Evolutionary conservation across 2,797 vertebrate species (phyloP).

Genomic region (Phataginus tricuspis): DNA sequence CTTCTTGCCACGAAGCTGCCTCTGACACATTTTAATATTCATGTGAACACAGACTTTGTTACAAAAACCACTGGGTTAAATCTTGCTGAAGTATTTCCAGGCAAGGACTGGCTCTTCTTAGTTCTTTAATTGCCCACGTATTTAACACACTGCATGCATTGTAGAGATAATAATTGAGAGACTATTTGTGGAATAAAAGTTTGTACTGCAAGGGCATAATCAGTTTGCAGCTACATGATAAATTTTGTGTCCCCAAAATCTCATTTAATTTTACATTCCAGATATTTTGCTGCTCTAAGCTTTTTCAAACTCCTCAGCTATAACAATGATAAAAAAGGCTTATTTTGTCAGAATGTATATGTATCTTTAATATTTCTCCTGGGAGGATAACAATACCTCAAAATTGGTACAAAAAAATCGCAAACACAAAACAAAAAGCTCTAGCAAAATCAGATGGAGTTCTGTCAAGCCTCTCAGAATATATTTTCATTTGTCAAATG

Average conservation of each 20-base stretch:
- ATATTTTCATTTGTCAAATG: neutral
- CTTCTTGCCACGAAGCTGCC: neutral
- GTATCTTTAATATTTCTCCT: constrained; percentile 32
- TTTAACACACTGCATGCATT: neutral
- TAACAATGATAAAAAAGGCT: neutral
- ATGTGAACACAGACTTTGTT: neutral
- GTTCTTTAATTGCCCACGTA: neutral
- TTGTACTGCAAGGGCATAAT: neutral
- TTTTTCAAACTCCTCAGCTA: neutral
- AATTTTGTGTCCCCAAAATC: constrained; percentile 28
- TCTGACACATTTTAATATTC: neutral
- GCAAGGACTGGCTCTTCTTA: neutral
- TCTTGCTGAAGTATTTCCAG: neutral
- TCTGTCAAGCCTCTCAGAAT: neutral
- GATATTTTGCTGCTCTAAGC: neutral
- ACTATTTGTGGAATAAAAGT: neutral
- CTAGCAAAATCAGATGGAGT: neutral
- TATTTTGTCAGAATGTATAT: neutral
- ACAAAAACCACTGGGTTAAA: neutral
- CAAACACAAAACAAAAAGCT: neutral
- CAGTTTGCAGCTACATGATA: neutral
- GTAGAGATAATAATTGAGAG: neutral
- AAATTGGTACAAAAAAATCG: neutral
- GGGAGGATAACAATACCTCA: neutral
- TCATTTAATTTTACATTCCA: constrained; percentile 20